phyloP scores from a whole-genome alignment of 2,797 vertebrate species.

The Yasuhikotakia modesta region DNA sequence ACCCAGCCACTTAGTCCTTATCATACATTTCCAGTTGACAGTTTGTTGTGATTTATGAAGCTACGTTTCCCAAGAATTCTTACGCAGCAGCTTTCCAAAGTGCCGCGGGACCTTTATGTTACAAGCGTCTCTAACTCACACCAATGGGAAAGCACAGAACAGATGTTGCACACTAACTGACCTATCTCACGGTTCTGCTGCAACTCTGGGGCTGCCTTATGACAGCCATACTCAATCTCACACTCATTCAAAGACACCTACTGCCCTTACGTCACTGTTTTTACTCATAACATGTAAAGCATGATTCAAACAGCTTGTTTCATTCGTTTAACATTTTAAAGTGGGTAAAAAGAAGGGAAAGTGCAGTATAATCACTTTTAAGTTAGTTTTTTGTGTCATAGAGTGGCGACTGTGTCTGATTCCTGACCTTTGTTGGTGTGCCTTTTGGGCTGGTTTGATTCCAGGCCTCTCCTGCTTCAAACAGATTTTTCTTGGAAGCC shows the following conservation, averaged over 20 bases:
- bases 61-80: not conserved
- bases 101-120: not conserved
- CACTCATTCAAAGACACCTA: not conserved
- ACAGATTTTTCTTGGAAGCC: slow-evolving; percentile 85
- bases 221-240: slow-evolving; percentile 28
- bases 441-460: slow-evolving; percentile 71
- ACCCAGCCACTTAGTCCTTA: not conserved
- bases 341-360: not conserved
- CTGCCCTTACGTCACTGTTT: slow-evolving; percentile 13
- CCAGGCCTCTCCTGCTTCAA: slow-evolving; percentile 87
- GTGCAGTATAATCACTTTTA: not conserved
- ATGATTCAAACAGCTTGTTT: not conserved
- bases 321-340: not conserved
- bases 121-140: slow-evolving; percentile 12
- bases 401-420: not conserved
- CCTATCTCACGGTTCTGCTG: slow-evolving; percentile 21
- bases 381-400: not conserved
- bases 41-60: not conserved
- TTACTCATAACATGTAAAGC: slow-evolving; percentile 5
- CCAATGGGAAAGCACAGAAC: slow-evolving; percentile 11
- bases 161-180: slow-evolving; percentile 34
- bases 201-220: not conserved
- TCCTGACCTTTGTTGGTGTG: slow-evolving; percentile 77
- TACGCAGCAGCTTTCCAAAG: slow-evolving; percentile 1
- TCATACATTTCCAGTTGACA: not conserved